These are phyloP conservation scores for Mobula birostris DNA, from an alignment of 2,113 vertebrate genomes.

Conservation along the genomic window DNA sequence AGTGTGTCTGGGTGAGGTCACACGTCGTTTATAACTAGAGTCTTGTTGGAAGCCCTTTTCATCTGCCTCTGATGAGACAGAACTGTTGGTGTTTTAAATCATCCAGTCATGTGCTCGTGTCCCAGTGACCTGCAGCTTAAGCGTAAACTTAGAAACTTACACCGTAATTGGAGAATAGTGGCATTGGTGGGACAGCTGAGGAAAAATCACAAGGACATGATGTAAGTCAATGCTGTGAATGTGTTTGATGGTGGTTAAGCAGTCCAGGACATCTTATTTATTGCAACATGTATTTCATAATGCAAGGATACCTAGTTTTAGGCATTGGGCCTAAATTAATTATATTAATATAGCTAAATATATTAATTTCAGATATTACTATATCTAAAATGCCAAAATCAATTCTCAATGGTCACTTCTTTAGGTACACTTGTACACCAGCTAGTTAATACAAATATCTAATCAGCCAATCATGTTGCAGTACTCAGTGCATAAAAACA, in stretches of 20 bases:
- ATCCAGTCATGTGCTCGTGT: constrained; percentile 16
- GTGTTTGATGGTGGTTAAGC: constrained; percentile 20
- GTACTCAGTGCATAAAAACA: too few relatives aligned
- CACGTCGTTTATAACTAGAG: background rate
- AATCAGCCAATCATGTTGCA: too few relatives aligned
- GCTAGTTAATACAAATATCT: too few relatives aligned
- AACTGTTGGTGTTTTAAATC: constrained; percentile 4
- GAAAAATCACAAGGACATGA: constrained; percentile 34
- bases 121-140: background rate
- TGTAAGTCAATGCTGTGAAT: constrained; percentile 18
- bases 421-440: too few relatives aligned
- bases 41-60: background rate
- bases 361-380: background rate
- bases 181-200: constrained; percentile 35
- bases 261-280: background rate
- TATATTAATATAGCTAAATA: too few relatives aligned
- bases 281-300: background rate
- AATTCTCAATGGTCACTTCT: too few relatives aligned
- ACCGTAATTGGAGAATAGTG: background rate
- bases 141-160: constrained; percentile 35
- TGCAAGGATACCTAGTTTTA: background rate
- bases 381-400: background rate
- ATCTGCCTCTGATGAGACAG: constrained; percentile 28
- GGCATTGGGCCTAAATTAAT: too few relatives aligned
- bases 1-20: constrained; percentile 7